Evolutionary conservation across 2,888 invertebrate genomes (phyloP).

Genomic region (Aporophyla nigra): DNA sequence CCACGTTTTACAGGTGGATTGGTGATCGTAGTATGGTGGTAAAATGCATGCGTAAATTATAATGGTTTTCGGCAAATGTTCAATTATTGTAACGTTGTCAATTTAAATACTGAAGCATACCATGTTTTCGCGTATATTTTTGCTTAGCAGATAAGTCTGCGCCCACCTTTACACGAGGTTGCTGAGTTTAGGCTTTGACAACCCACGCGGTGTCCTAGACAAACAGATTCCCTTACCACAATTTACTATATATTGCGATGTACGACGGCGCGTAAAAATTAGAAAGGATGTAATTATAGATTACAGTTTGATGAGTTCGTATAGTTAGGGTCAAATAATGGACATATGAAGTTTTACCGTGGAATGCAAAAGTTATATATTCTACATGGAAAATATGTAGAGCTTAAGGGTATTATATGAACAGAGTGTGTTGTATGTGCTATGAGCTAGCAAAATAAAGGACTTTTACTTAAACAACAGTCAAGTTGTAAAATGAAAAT

Average conservation of each 20-base stretch:
- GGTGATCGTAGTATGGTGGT: too few relatives aligned
- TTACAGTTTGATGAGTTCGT: constrained; percentile 19
- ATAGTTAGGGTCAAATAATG: background rate
- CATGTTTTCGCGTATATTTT: background rate
- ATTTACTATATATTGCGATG: constrained; percentile 67
- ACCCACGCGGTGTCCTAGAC: constrained; percentile 75
- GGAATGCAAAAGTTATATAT: background rate
- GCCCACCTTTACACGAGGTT: constrained; percentile 56
- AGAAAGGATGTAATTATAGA: constrained; percentile 16
- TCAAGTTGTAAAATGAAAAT: too few relatives aligned
- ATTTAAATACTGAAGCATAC: too few relatives aligned
- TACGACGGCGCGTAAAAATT: constrained; percentile 44
- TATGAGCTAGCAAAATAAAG: too few relatives aligned
- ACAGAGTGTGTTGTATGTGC: background rate
- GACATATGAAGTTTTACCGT: background rate
- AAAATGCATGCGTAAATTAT: background rate
- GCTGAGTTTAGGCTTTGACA: constrained; percentile 74
- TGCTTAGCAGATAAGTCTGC: constrained; percentile 17
- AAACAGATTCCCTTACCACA: constrained; percentile 75
- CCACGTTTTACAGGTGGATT: too few relatives aligned
- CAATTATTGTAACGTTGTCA: background rate
- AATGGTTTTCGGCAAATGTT: background rate
- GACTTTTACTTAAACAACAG: too few relatives aligned
- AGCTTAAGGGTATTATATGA: background rate
- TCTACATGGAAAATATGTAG: background rate